Base-by-base conservation (phyloP, 2,888 invertebrate species). In the Euspilapteryx auroguttella region DNA sequence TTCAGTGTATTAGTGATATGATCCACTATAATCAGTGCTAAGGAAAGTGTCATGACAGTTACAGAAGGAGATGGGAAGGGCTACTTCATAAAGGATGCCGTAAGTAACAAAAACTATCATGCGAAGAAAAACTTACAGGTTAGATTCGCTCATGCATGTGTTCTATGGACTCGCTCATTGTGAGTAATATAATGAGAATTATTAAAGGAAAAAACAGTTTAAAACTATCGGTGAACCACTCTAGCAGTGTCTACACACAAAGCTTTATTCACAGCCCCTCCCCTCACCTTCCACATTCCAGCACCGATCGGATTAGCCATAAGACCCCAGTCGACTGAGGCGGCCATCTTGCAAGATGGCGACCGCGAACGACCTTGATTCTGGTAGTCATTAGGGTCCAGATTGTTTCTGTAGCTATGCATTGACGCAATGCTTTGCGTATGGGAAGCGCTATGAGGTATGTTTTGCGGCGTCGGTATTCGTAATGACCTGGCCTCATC, bases 321-420 rank as follows among this genome's bases (percentile, higher is more conserved):
- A 36, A 68, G 50, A 42, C 69, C 64, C 77, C 77, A 77, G 42
- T 73, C 76, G 53, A 65, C 59, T 34, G 71, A 65, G 35, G 71
- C 61, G 43, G 69, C 65, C 77, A 76, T 75, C 36, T 77, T 77
- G 55, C 73, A 77, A 63, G 76, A 76, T 63, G 77, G 77, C 61
- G 76, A 75, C 40, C 76, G 66, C 38, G 77, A 75, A 34, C 76
- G 55, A 40, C 31, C 24, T 28, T 69, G 52, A 37, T 73, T 75
- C 52, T 73, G 76, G 53, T 77, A 76, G 39, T 77, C 77, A 44
- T 56, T 69, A 30, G 75, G 75, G 47, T 73, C 75, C 28, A 75
- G 69, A 54, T 66, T 73, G 44, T 62, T 69, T 48, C 69, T 58
- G 61, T 65, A 69, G 69, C 73, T 76, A 55, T 76, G 76, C 69